Evolutionary conservation across 2,797 vertebrate genomes (phyloP), one percentile per base, ranked within the genome.

Genomic region (Champsocephalus esox): DNA sequence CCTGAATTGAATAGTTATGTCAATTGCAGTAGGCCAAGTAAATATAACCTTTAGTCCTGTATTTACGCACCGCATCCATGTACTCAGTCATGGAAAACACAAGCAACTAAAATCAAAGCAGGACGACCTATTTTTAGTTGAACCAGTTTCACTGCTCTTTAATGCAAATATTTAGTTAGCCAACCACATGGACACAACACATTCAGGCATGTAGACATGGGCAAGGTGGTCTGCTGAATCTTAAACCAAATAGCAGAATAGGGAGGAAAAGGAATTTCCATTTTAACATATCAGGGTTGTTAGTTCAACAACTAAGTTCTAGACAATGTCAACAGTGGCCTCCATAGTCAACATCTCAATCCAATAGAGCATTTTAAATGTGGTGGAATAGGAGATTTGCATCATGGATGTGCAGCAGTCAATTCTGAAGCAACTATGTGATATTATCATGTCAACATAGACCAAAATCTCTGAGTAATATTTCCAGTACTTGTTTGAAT

Each of bases 51-150:
- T 55, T 14, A 56, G 12, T 46, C 46, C 41, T 45, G 3, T 54
- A 49, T 61, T 51, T 58, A n/a, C 43, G 38, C 32, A 48, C 44
- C 3, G 54, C 21, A 57, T 43, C 13, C 44, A 48, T 16, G 12
- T 61, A 58, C 24, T 64, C 13, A 24, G 44, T 16, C 17, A 51
- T 2, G 3, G 2, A 58, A 73, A 59, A 28, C 4, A 70, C 41
- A 69, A 58, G 66, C 13, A 24, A 50, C 61, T 16, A 17, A 10
- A 65, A 64, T 54, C 16, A 50, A 74, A 63, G n/a, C 9, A 3
- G 19, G 41, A 48, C 57, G 70, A 12, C 32, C 2, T 50, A 8
- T 38, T 38, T 38, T 38, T 6, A 38, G 34, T 6, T 38, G 34
- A 38, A 38, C 34, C 34, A 38, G 34, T 38, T 38, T 38, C 34